Conservation (phyloP, 2,888 invertebrate genomes). For the Hirtodrosophila histrioides region DNA sequence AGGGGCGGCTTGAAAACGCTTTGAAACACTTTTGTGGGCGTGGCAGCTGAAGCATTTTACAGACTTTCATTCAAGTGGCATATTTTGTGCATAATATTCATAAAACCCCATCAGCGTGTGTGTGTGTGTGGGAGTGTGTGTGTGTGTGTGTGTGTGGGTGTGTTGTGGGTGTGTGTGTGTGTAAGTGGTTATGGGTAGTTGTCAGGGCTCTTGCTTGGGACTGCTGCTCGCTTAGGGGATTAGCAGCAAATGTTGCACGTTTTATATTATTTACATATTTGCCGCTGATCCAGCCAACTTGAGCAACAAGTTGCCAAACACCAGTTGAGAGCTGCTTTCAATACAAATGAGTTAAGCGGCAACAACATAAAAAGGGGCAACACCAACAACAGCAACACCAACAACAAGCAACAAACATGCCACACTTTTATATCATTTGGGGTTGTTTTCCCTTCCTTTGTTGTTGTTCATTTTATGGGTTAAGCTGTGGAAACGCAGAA, state of each 20-base stretch:
- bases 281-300: constrained; percentile 40
- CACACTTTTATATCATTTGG: constrained; percentile 49
- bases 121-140: constrained; percentile 1
- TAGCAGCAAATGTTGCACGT: constrained; percentile 63
- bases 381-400: constrained; percentile 23
- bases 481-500: constrained; percentile 9
- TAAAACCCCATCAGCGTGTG: constrained; percentile 43
- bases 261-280: constrained; percentile 62
- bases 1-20: constrained; percentile 8
- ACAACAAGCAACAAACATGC: constrained; percentile 31
- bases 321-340: constrained; percentile 44
- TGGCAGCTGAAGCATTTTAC: constrained; percentile 43
- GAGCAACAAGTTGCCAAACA: constrained; percentile 56
- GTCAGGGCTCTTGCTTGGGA: constrained; percentile 10
- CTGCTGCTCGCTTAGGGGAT: constrained; percentile 40
- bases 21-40: constrained; percentile 23
- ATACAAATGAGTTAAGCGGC: constrained; percentile 58
- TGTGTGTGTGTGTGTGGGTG: constrained; percentile 15
- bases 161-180: constrained; percentile 1
- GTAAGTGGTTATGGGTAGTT: constrained; percentile 39
- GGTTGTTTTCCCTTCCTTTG: constrained; percentile 10
- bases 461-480: constrained; percentile 1
- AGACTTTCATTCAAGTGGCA: constrained; percentile 60
- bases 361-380: constrained; percentile 12
- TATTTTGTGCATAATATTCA: constrained; percentile 63